Evolutionary conservation across 2,888 invertebrate species (phyloP).

Genomic region (Tipula helvola): DNA sequence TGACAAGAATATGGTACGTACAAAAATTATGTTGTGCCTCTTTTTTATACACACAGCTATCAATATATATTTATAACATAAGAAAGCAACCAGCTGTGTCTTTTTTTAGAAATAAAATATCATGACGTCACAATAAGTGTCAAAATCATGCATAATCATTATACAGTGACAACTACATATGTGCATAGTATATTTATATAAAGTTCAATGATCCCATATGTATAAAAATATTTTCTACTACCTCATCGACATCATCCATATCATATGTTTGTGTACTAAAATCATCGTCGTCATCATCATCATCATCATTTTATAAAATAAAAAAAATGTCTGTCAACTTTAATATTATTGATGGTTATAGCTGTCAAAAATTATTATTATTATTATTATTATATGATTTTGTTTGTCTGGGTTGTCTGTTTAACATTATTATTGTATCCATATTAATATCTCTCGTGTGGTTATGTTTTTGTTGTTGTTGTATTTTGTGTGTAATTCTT

Average conservation of each 20-base stretch:
- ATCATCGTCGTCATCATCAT: not conserved
- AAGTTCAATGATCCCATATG: not conserved
- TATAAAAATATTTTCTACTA: not conserved
- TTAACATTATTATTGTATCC: not conserved
- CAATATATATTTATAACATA: not conserved
- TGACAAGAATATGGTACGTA: no score
- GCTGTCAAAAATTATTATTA: slow-evolving; percentile 7
- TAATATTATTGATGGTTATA: slow-evolving; percentile 9
- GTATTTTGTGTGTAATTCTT: not conserved
- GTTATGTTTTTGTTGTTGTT: not conserved
- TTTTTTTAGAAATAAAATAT: not conserved
- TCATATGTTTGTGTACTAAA: not conserved
- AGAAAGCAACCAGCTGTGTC: not conserved
- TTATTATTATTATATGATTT: not conserved
- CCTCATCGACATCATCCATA: not conserved
- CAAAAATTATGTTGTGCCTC: no score
- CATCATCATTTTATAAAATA: not conserved
- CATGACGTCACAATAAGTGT: not conserved
- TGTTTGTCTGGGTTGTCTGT: slow-evolving; percentile 5
- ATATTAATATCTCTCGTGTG: slow-evolving; percentile 4
- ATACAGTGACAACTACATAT: not conserved
- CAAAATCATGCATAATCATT: not conserved
- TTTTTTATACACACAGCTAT: no score
- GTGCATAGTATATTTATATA: not conserved
- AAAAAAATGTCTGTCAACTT: slow-evolving; percentile 6